Evolutionary conservation across 2,797 vertebrate genomes (phyloP).

Genomic region (Pseudochaenichthys georgianus): DNA sequence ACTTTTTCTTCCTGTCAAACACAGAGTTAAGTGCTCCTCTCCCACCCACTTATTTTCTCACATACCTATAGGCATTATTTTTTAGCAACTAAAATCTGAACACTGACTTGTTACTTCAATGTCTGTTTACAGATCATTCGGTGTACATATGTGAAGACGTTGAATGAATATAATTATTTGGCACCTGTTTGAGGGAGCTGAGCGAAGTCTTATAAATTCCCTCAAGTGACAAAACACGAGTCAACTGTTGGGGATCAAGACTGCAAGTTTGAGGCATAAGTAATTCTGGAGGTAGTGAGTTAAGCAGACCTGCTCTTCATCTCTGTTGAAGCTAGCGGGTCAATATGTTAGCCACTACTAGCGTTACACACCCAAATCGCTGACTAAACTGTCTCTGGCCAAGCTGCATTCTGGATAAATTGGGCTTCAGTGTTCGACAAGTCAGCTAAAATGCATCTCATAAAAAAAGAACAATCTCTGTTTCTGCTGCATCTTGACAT

Average conservation of each 20-base stretch:
- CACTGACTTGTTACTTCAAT: background rate
- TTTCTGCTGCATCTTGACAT: constrained; percentile 14
- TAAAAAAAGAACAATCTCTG: background rate
- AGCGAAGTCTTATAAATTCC: constrained; percentile 5
- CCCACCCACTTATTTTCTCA: background rate
- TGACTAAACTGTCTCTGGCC: background rate
- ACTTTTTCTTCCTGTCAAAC: background rate
- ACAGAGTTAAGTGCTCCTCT: background rate
- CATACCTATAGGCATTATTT: background rate
- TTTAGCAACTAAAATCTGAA: background rate
- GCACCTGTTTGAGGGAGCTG: background rate
- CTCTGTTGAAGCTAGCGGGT: background rate
- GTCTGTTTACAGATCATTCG: no score
- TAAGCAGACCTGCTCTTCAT: background rate
- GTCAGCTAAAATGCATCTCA: background rate
- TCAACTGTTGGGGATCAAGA: background rate
- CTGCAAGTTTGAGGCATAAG: background rate
- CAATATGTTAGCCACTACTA: background rate
- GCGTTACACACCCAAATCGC: background rate
- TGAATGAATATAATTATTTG: background rate
- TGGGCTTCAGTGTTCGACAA: background rate
- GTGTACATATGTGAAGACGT: background rate
- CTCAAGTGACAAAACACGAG: constrained; percentile 7
- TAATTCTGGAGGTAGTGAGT: background rate
- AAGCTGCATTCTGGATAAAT: constrained; percentile 1